phyloP scores from a whole-genome alignment of 1,140 invertebrate genomes.

The Lordiphosa collinella region DNA sequence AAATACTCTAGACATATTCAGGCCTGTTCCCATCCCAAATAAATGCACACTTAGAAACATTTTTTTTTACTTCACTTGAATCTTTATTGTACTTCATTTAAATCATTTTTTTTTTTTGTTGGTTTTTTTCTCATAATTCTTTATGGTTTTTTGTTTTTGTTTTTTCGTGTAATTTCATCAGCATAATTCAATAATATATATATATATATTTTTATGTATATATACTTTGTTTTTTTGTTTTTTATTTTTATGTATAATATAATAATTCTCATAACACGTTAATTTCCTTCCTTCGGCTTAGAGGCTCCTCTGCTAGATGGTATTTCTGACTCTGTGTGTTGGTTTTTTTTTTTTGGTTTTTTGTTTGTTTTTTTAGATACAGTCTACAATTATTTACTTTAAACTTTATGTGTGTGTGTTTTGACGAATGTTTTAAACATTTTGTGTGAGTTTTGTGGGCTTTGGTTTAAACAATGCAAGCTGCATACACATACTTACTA shows the following conservation, averaged over 20 bases:
- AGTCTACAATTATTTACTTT: constrained; percentile 12
- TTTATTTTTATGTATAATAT: constrained; percentile 5
- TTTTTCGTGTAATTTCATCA: constrained; percentile 37
- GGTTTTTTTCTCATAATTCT: constrained; percentile 37
- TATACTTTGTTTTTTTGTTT: constrained; percentile 16
- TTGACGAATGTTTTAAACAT: constrained; percentile 11
- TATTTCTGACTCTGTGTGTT: neutral
- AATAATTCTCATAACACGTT: constrained; percentile 13
- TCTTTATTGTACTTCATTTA: constrained; percentile 58
- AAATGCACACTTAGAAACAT: no score
- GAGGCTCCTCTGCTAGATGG: neutral
- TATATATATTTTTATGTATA: constrained; percentile 11
- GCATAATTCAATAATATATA: constrained; percentile 53
- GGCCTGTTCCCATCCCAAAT: no score
- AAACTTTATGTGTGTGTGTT: constrained; percentile 4
- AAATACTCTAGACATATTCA: no score
- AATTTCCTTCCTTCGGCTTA: constrained; percentile 3
- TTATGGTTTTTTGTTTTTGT: constrained; percentile 14
- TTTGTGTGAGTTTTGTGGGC: neutral
- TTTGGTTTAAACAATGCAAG: neutral
- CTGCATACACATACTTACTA: constrained; percentile 3
- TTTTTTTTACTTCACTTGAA: constrained; percentile 42
- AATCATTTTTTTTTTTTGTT: constrained; percentile 43
- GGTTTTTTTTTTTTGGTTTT: constrained; percentile 3
- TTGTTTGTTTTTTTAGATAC: constrained; percentile 1